These are phyloP conservation scores for Watsonalla cultraria DNA, from an alignment of 2,888 invertebrate genomes.

Conservation along the genomic window DNA sequence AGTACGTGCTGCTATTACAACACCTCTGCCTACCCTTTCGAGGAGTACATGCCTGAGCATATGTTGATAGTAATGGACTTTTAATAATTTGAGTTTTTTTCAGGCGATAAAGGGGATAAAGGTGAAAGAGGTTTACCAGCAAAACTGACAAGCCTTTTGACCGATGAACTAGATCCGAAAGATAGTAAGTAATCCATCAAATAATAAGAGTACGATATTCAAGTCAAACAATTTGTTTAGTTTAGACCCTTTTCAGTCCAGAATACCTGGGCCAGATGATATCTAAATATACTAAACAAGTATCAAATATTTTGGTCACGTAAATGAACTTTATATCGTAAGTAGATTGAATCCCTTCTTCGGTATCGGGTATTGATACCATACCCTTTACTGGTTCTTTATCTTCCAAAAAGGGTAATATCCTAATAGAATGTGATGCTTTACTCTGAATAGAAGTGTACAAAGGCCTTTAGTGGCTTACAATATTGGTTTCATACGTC, in stretches of 20 bases:
- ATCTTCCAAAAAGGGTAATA: neutral
- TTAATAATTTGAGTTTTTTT: conserved; percentile 6
- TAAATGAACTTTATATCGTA: conserved; percentile 49
- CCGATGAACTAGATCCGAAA: conserved; percentile 33
- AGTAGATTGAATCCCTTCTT: conserved; percentile 60
- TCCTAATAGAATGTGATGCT: neutral
- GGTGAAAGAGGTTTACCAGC: conserved; percentile 89
- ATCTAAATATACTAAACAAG: conserved; percentile 44
- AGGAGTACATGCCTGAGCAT: too few species aligned
- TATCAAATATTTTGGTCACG: conserved; percentile 51
- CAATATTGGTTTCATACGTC: neutral
- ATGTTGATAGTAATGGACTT: too few species aligned
- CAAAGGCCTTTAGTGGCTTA: neutral
- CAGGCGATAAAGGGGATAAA: conserved; percentile 81
- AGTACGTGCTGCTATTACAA: too few species aligned
- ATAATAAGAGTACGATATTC: conserved; percentile 18
- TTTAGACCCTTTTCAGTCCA: conserved; percentile 29
- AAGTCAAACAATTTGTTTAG: conserved; percentile 29
- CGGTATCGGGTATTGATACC: conserved; percentile 47
- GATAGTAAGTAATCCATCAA: conserved; percentile 42
- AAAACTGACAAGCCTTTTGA: conserved; percentile 59
- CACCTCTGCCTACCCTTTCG: too few species aligned
- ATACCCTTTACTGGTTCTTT: conserved; percentile 26
- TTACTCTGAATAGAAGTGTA: neutral
- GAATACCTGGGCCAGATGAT: conserved; percentile 20